Base-by-base conservation (phyloP, 2,888 invertebrate genomes). In the Tipula unca region DNA sequence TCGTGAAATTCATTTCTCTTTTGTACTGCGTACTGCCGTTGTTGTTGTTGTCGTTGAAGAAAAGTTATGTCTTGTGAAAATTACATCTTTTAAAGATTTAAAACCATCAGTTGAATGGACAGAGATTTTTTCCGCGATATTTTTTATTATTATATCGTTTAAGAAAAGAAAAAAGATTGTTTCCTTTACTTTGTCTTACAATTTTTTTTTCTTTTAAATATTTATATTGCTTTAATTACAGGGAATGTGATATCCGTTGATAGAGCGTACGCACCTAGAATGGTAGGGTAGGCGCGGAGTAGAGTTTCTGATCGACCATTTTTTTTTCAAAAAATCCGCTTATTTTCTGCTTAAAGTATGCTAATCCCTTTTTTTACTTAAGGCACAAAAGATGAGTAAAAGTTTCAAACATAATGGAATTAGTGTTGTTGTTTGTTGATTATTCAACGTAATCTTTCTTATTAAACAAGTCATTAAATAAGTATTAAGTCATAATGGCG, bases 51-150 rank as follows among this genome's bases (percentile, higher is more conserved):
- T 69, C 25, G 69, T 69, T 69, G n/a, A 69, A 25, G 25, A 25
- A 69, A 69, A 69, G 69, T 69, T 69, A 69, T 25, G 48, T 69
- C 20, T 69, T 69, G 69, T 69, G 25, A 69, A 69, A 69, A 69
- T 69, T 69, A 69, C 69, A 69, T 69, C 69, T 69, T 69, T 69
- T 25, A 69, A 69, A 69, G 69, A 69, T 25, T 69, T 69, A 69
- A 69, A 69, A 69, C 69, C 69, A 69, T 69, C 25, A 69, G 25
- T 69, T 69, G 69, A 69, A 69, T 69, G 25, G 69, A 69, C 25
- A 69, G 69, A 69, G 69, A 69, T 69, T 69, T 69, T n/a, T 69
- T 69, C 69, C 69, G 69, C 69, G 25, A 69, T 69, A 69, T 69
- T 69, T 69, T 48, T 48, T 48, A 8, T 48, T 10, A 69, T 69